Conservation (phyloP, 2,888 invertebrate species). For the Microplitis manilae region DNA sequence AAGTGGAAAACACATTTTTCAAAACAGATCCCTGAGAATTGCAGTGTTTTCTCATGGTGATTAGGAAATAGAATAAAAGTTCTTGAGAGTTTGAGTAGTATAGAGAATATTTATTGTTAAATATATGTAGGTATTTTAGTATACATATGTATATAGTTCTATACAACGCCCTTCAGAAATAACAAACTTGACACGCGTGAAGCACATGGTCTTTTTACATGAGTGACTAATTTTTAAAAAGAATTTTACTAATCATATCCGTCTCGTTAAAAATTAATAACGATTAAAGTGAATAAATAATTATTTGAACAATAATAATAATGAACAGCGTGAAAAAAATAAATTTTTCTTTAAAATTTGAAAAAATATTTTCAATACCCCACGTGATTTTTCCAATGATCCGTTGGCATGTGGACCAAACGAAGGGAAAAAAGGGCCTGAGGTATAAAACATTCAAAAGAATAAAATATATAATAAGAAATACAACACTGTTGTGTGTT, state of each 20-base stretch:
- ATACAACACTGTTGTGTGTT: neutral
- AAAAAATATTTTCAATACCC: neutral
- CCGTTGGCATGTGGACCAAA: neutral
- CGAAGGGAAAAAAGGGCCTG: neutral
- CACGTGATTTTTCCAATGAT: neutral
- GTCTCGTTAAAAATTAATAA: neutral
- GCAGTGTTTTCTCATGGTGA: neutral
- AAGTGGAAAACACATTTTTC: neutral
- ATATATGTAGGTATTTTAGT: neutral
- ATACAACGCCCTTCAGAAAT: slow-evolving; percentile 4
- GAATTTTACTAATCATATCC: neutral
- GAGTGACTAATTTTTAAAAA: slow-evolving; percentile 3
- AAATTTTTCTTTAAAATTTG: neutral
- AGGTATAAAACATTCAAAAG: neutral
- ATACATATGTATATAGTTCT: slow-evolving; percentile 15
- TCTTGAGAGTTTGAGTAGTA: slow-evolving; percentile 12
- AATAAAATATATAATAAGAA: slow-evolving; percentile 9
- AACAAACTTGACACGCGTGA: slow-evolving; percentile 41
- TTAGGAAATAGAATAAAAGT: slow-evolving; percentile 16
- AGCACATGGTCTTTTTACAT: slow-evolving; percentile 44
- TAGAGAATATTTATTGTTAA: neutral
- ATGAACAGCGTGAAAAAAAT: neutral
- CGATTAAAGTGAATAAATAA: neutral
- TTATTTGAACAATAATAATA: neutral
- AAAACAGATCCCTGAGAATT: neutral